A percentile compares a stretch with the other conserved stretches of the same genome.
Conservation (phyloP, 2,888 invertebrate genomes). For the Nephrotoma guestfalica region DNA sequence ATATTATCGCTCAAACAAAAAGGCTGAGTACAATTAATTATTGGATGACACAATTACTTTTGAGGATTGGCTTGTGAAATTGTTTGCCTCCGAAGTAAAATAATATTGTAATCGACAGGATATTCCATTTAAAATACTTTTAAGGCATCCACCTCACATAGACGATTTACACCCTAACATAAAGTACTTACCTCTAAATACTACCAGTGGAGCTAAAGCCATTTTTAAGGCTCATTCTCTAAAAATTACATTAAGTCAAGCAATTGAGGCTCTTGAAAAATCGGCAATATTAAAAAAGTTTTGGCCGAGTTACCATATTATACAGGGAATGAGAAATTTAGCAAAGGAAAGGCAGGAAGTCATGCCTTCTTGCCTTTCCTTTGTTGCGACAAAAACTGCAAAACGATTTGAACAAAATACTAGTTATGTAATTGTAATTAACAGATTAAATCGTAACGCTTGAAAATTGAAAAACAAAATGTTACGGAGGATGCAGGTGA, state of each 20-base stretch:
- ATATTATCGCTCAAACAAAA: background rate
- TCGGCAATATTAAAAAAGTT: background rate
- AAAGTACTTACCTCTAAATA: background rate
- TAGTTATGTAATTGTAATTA: background rate
- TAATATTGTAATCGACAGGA: background rate
- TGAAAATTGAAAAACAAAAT: background rate
- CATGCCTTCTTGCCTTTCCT: background rate
- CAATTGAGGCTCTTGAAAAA: background rate
- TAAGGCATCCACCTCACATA: background rate
- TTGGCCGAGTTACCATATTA: background rate
- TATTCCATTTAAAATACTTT: background rate
- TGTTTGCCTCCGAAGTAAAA: background rate
- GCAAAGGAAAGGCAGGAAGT: background rate
- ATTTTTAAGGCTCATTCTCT: background rate
- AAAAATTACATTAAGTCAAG: slow-evolving; percentile 1
- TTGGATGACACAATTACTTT: background rate
- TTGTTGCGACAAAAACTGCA: background rate
- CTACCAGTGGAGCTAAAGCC: background rate
- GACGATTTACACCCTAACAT: background rate
- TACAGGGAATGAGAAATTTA: background rate
- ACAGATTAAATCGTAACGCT: background rate
- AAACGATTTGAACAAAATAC: background rate
- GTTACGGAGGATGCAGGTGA: background rate
- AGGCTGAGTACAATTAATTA: background rate
- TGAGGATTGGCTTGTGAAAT: background rate